Base-by-base conservation (phyloP, 2,113 vertebrate species). In the Galeopterus variegatus region DNA sequence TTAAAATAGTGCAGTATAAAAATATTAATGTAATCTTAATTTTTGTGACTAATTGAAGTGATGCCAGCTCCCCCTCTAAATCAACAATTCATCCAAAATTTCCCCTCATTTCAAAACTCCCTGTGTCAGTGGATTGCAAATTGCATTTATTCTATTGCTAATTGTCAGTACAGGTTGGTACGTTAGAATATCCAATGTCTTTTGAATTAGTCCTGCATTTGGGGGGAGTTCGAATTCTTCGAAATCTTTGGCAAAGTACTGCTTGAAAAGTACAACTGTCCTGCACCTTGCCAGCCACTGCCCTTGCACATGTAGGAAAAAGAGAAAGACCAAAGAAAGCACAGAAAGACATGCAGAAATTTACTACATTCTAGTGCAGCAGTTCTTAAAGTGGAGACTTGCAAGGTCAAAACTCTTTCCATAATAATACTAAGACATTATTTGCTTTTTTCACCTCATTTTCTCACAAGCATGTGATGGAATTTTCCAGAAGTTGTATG, bases 401-500 rank as follows among this genome's bases (percentile, higher is more conserved):
- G 31, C 5, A 69, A 58, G 76, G 26, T 62, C 67, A 75, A 19
- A 26, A 64, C 21, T 41, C 28, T 54, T n/a, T 67, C 33, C 24
- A 10, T n/a, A n/a, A 73, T 12, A 70, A 18, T 1, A 23, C 52
- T 19, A 36, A 82, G 26, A 36, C 6, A 11, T 17, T 24, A 58
- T 24, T 54, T 73, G 72, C 72, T 23, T 33, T 10, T 64, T 36
- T 4, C 23, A 33, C 13, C 19, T 13, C 28, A 13, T n/a, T 52
- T 31, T 24, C 14, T 50, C 24, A 18, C 1, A 1, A 58, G 56
- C 23, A 8, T 0, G 5, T 0, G 48, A 8, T 3, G 10, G 69
- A 58, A 33, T 36, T 17, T 60, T 41, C 24, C 69, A 52, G 19
- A 52, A 33, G 50, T 52, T 56, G 15, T 11, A 45, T 31, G 50